These are phyloP conservation scores for Luperina testacea DNA, from an alignment of 2,888 invertebrate species.

Conservation along the genomic window DNA sequence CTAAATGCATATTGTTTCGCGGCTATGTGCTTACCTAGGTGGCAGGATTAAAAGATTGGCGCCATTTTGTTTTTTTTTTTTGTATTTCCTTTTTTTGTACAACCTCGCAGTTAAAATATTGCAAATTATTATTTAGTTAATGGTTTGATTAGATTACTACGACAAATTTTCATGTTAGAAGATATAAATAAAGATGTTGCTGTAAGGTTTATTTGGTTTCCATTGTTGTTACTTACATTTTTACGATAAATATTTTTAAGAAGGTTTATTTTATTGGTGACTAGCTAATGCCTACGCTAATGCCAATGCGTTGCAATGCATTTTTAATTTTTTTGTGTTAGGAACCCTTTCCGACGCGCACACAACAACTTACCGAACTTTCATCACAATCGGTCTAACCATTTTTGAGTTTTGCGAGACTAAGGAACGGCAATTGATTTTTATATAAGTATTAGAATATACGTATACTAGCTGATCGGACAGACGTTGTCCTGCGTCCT, in stretches of 20 bases:
- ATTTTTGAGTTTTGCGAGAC: too few species aligned
- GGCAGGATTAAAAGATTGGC: constrained; percentile 11
- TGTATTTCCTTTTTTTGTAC: not conserved
- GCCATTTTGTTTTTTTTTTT: not conserved
- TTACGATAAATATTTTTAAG: not conserved
- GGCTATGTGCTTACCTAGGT: constrained; percentile 8
- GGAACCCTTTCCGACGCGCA: too few species aligned
- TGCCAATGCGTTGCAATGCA: too few species aligned
- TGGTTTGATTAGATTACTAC: not conserved
- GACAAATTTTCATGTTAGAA: not conserved
- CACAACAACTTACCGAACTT: too few species aligned
- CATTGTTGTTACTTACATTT: not conserved
- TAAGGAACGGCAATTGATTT: too few species aligned
- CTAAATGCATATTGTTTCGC: constrained; percentile 48
- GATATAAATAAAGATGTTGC: not conserved
- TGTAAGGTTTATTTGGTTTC: not conserved
- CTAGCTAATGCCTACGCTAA: too few species aligned
- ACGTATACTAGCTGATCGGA: too few species aligned
- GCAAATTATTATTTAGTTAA: not conserved
- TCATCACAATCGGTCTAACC: too few species aligned
- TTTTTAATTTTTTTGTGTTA: too few species aligned
- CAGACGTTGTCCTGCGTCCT: too few species aligned
- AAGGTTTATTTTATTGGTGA: not conserved
- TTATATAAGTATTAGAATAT: too few species aligned
- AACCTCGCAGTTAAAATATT: not conserved